phyloP scores from a whole-genome alignment of 2,113 vertebrate genomes.

The Nansenia antarctica region DNA sequence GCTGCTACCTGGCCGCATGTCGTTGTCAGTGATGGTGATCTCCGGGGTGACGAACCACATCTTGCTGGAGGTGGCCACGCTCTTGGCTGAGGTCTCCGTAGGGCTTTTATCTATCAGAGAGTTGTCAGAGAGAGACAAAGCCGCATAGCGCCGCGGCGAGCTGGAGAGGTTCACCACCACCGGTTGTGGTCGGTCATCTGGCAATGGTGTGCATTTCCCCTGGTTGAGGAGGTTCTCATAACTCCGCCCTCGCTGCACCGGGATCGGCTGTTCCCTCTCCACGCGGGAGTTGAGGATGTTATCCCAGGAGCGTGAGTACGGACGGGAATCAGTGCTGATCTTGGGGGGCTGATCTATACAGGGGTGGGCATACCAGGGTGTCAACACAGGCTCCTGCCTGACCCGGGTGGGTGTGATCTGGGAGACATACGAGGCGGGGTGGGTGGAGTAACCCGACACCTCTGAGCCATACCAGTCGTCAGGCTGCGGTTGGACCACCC shows the following conservation, averaged over 20 bases:
- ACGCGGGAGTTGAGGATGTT: constrained; percentile 86
- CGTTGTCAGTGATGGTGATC: constrained; percentile 98
- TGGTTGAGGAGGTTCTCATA: constrained; percentile 89
- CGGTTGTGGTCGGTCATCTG: constrained; percentile 84
- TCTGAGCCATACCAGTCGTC: constrained; percentile 86
- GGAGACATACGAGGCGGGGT: constrained; percentile 73
- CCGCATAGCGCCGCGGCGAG: constrained; percentile 93
- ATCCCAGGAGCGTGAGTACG: constrained; percentile 95
- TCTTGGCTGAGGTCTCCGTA: constrained; percentile 67
- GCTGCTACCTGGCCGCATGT: constrained; percentile 77
- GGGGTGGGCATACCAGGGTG: constrained; percentile 82
- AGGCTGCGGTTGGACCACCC: constrained; percentile 76
- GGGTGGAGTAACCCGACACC: constrained; percentile 71
- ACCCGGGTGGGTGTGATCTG: constrained; percentile 75
- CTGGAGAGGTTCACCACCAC: constrained; percentile 95
- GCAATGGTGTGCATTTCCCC: constrained; percentile 76
- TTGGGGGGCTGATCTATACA: constrained; percentile 79
- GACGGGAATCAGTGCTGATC: constrained; percentile 81
- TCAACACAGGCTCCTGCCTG: constrained; percentile 71
- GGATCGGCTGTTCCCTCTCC: constrained; percentile 82
- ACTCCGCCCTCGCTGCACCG: constrained; percentile 83
- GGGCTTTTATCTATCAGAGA: constrained; percentile 90
- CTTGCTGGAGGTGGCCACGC: constrained; percentile 70
- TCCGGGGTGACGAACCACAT: constrained; percentile 94
- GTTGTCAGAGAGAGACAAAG: constrained; percentile 93